These are phyloP conservation scores for Trichonephila clavata DNA, from an alignment of 1,140 invertebrate genomes.

Conservation along the genomic window DNA sequence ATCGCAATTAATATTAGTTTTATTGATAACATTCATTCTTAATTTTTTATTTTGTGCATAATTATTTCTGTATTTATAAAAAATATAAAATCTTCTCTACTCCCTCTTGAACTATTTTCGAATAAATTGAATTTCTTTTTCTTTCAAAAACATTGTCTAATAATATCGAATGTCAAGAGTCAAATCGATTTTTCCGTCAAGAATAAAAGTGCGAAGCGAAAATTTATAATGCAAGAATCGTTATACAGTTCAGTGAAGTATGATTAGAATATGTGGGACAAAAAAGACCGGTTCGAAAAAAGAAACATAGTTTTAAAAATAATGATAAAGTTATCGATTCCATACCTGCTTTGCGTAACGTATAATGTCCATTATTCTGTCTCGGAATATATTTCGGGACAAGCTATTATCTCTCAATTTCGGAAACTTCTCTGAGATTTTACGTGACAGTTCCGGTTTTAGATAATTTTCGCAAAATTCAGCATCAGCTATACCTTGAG, in stretches of 20 bases:
- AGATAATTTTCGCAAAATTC: constrained; percentile 81
- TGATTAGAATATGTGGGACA: neutral
- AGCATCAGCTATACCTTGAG: constrained; percentile 78
- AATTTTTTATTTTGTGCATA: no score
- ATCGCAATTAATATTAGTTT: no score
- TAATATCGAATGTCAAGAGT: no score
- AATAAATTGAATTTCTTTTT: no score
- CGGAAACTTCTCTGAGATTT: constrained; percentile 80
- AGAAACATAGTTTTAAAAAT: no score
- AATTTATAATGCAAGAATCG: neutral
- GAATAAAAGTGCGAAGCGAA: constrained; percentile 2
- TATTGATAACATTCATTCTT: no score
- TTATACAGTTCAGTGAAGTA: constrained; percentile 8
- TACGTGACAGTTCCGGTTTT: constrained; percentile 81
- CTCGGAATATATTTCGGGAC: constrained; percentile 79
- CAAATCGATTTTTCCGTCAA: no score
- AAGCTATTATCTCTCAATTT: constrained; percentile 78
- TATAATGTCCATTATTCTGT: constrained; percentile 81
- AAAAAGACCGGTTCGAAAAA: neutral
- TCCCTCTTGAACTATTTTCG: no score
- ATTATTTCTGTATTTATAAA: no score
- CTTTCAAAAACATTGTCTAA: no score
- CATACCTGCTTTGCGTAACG: constrained; percentile 79
- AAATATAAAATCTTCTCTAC: no score
- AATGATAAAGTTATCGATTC: neutral